Conservation (phyloP, 2,888 invertebrate species). For the Sinohyriopsis cumingii region DNA sequence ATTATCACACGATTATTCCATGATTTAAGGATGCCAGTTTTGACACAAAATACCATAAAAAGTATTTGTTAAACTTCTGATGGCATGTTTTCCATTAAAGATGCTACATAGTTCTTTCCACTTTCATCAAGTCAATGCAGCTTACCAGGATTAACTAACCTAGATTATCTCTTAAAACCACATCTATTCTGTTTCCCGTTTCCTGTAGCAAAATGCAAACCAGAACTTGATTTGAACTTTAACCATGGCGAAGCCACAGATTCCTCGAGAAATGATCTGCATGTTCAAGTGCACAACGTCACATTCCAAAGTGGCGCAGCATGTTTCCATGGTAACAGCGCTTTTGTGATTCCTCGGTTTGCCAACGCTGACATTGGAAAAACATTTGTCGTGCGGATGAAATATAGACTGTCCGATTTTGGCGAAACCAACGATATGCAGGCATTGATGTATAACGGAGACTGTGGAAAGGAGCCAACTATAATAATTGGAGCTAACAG, state of each 20-base stretch:
- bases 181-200: no score
- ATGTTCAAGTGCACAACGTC: constrained; percentile 26
- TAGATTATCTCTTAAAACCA: no score
- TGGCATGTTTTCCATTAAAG: no score
- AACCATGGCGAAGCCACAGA: constrained; percentile 8
- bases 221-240: constrained; percentile 31
- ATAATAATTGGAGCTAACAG: constrained; percentile 17
- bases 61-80: no score
- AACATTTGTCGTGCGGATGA: constrained; percentile 14
- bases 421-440: constrained; percentile 5
- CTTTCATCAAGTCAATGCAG: no score
- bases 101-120: no score
- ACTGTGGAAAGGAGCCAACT: constrained; percentile 26
- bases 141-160: no score
- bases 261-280: constrained; percentile 19
- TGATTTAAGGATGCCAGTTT: no score
- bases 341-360: constrained; percentile 26
- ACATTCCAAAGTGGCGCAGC: constrained; percentile 15
- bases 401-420: constrained; percentile 12
- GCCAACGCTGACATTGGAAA: constrained; percentile 29
- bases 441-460: constrained; percentile 32
- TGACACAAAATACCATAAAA: no score
- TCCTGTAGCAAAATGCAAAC: constrained; percentile 20
- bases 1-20: no score
- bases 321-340: constrained; percentile 33